Evolutionary conservation across 2,888 invertebrate genomes (phyloP), one percentile per base, ranked within the genome.

Genomic region (Mycogona germanica): DNA sequence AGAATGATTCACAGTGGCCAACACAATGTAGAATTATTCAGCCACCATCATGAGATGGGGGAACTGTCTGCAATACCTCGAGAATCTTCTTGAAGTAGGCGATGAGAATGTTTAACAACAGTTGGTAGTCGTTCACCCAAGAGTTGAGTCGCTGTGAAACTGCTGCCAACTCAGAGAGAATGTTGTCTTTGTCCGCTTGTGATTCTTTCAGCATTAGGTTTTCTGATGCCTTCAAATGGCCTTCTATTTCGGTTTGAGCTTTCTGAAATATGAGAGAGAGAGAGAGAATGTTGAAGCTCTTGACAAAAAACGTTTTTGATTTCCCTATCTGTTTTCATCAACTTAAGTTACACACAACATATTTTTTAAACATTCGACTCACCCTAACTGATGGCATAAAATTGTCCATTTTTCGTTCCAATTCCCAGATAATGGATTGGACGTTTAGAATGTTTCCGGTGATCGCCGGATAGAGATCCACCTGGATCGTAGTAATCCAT

Each of bases 401-500:
- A 25, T 29, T 53, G 14, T 62, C 58, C 35, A 60, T 51, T 46
- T 60, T 58, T 35, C 57, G 73, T 60, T 77, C 75, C 7, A 82
- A 72, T 63, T 76, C 76, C 29, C 70, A 66, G 32, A 76, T 68
- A 58, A 82, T 71, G 45, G 75, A 75, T 58, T 71, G 72, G 14
- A 81, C 76, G 60, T 76, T 75, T 42, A 75, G 73, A 3, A 80
- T 75, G 56, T 76, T 73, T 17, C 78, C 76, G 46, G 78, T 80
- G 60, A 86, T 78, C 46, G 83, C 76, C 23, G 86, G 85, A 73
- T 84, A 86, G 55, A 86, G 70, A 64, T 84, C 81, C 46, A 77
- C 76, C 65, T 83, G 81, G 63, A 84, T 73, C 68, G 80, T 65
- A 64, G 66, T 65, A 52, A 67, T 65, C 64, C 62, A 66, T 63